phyloP scores from a whole-genome alignment of 2,113 vertebrate genomes.

The Clarias batrachus region DNA sequence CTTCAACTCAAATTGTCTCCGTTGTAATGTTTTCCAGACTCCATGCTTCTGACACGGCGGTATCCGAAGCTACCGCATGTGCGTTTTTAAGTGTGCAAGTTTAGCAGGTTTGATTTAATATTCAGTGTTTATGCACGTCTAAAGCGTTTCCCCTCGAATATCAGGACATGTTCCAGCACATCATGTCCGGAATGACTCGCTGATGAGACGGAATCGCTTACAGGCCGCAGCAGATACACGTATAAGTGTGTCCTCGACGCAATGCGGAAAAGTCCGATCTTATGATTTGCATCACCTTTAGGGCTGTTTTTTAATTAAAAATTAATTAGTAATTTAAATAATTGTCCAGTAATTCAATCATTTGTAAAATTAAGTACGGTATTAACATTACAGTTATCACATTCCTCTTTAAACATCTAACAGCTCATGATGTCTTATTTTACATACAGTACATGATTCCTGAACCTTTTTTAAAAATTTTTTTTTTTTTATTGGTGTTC shows the following conservation, averaged over 20 bases:
- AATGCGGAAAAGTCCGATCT: not conserved
- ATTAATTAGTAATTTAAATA: not conserved
- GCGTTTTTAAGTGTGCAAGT: not conserved
- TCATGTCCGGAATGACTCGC: not conserved
- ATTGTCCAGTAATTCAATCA: not conserved
- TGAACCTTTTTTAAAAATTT: too few relatives aligned
- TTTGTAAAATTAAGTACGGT: not conserved
- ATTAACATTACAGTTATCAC: not conserved
- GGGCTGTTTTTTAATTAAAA: not conserved
- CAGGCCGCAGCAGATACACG: not conserved
- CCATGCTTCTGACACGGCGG: not conserved
- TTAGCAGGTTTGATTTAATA: not conserved
- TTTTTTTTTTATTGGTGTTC: too few relatives aligned
- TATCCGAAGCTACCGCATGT: not conserved
- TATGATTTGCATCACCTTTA: not conserved
- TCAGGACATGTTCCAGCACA: not conserved
- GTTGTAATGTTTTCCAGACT: constrained; percentile 41
- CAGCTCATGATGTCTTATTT: too few relatives aligned
- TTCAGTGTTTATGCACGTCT: too few relatives aligned
- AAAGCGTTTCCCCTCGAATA: not conserved
- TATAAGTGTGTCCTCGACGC: not conserved
- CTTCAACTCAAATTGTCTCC: constrained; percentile 30
- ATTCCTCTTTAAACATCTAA: not conserved
- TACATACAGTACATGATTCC: too few relatives aligned
- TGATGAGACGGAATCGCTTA: not conserved